Percentiles rank a stretch among this genome's conserved stretches.
These are phyloP conservation scores for Upupa epops DNA, from an alignment of 2,113 vertebrate species.

Conservation along the genomic window DNA sequence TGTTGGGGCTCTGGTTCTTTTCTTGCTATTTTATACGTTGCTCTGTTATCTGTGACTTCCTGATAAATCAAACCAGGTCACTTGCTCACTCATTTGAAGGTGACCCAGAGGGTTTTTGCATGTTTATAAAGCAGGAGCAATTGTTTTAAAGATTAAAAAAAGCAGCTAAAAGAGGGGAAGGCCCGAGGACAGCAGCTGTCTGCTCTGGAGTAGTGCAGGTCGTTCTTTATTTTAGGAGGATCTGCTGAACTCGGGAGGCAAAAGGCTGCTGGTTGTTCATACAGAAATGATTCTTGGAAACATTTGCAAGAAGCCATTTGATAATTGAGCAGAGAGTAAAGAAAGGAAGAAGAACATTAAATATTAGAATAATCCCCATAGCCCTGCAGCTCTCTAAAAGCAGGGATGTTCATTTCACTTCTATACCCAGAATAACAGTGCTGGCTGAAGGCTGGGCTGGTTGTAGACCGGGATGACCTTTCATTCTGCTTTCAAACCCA, in stretches of 20 bases:
- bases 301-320: not conserved
- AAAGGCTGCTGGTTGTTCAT: not conserved
- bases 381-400: not conserved
- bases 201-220: accelerated
- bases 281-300: not conserved
- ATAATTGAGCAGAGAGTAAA: not conserved
- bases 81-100: not conserved
- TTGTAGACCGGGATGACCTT: not conserved
- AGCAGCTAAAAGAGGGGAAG: too few species aligned
- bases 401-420: accelerated
- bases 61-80: not conserved
- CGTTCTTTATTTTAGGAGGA: not conserved
- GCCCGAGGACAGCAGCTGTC: too few species aligned
- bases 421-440: not conserved
- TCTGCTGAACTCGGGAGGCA: not conserved
- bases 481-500: not conserved
- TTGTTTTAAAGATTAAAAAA: not conserved
- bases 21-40: not conserved
- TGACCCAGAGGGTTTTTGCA: not conserved
- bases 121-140: not conserved
- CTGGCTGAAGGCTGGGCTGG: accelerated
- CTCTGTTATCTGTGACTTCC: slow-evolving; percentile 10
- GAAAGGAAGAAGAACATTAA: accelerated
- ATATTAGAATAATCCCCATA: not conserved
- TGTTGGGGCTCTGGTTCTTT: not conserved